Percentiles rank a stretch among this genome's conserved stretches.
Evolutionary conservation across 2,113 vertebrate genomes (phyloP).

Genomic region (Phoxinus phoxinus): DNA sequence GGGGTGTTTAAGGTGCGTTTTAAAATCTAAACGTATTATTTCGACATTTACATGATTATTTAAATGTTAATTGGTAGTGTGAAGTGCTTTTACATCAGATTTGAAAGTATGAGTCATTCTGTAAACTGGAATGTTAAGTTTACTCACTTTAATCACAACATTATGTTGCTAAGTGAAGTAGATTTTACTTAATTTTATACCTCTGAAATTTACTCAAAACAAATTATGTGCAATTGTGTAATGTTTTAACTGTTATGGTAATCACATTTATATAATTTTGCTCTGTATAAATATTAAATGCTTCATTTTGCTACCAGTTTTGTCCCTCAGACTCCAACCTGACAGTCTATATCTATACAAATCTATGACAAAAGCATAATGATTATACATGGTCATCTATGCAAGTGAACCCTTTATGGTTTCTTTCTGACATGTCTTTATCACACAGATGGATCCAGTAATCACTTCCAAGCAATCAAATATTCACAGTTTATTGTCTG

Average conservation of each 20-base stretch:
- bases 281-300: not conserved
- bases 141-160: not conserved
- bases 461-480: slow-evolving; percentile 24
- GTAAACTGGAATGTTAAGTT: not conserved
- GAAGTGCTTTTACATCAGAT: not conserved
- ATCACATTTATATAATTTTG: not conserved
- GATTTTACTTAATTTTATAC: not conserved
- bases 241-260: not conserved
- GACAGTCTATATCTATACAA: not conserved
- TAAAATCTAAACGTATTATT: no score
- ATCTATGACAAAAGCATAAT: not conserved
- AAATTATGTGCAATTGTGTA: no score
- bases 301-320: not conserved
- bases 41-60: no score
- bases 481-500: slow-evolving; percentile 35
- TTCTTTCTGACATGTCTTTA: slow-evolving; percentile 24
- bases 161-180: not conserved
- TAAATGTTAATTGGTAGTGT: no score
- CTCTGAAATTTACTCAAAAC: not conserved
- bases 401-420: not conserved
- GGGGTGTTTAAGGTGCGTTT: not conserved
- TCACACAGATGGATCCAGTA: slow-evolving; percentile 24
- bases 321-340: not conserved
- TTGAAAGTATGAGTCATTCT: not conserved
- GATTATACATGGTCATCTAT: slow-evolving; percentile 16